Conservation (phyloP, 2,797 vertebrate genomes). For the Selene dorsalis region DNA sequence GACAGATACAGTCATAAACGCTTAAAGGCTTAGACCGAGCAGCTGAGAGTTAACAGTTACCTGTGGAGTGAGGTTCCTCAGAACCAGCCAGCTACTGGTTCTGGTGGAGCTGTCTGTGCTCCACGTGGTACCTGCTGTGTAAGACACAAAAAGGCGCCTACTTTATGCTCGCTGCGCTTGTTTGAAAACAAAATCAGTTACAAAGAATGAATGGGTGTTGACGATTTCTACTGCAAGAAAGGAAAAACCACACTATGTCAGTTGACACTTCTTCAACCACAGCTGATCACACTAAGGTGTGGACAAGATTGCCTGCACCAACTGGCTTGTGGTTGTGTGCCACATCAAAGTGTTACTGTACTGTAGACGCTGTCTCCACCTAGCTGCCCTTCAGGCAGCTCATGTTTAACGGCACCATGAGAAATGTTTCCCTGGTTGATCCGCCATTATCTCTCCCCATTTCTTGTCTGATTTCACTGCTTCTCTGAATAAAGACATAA, state of each 20-base stretch:
- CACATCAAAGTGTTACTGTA: slow-evolving; percentile 29
- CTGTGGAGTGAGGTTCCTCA: slow-evolving; percentile 98
- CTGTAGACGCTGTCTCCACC: not conserved
- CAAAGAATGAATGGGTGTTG: slow-evolving; percentile 26
- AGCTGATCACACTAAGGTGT: not conserved
- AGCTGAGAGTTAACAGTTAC: slow-evolving; percentile 71
- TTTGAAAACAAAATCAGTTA: slow-evolving; percentile 31
- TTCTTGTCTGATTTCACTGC: too few species aligned
- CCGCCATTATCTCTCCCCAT: too few species aligned
- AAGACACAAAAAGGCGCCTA: slow-evolving; percentile 11
- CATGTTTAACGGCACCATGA: not conserved
- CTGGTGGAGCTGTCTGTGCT: slow-evolving; percentile 96
- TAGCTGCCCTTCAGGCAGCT: not conserved
- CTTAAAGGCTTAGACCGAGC: not conserved
- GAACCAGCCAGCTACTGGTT: slow-evolving; percentile 97
- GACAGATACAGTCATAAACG: not conserved
- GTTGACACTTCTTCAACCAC: slow-evolving; percentile 42
- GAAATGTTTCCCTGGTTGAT: not conserved
- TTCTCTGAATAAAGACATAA: too few species aligned
- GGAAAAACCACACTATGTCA: slow-evolving; percentile 25
- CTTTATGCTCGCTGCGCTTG: not conserved
- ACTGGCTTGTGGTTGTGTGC: not conserved
- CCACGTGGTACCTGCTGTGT: slow-evolving; percentile 92
- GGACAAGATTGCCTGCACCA: not conserved
- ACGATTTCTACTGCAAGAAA: not conserved